Evolutionary conservation across 2,888 invertebrate species (phyloP).

Genomic region (Blastobasis adustella): DNA sequence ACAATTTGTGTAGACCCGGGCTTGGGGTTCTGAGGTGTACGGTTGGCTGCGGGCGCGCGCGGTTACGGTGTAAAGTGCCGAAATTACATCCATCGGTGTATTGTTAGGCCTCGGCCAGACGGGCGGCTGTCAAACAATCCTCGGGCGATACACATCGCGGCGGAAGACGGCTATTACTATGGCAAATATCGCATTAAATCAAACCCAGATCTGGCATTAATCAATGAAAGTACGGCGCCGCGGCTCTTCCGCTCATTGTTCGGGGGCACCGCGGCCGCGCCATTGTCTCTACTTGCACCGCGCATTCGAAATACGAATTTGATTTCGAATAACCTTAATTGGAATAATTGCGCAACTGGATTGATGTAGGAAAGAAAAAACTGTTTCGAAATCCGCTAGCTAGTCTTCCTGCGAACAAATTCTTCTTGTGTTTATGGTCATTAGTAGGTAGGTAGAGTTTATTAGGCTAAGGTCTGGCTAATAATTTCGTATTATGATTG

Average conservation of each 20-base stretch:
- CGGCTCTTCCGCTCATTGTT: constrained; percentile 59
- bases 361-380: too few species aligned
- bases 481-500: too few species aligned
- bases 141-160: constrained; percentile 28
- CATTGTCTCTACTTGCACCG: constrained; percentile 31
- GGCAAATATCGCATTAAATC: constrained; percentile 39
- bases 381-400: too few species aligned
- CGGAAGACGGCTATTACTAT: constrained; percentile 42
- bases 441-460: too few species aligned
- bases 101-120: constrained; percentile 23
- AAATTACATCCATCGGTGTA: constrained; percentile 30
- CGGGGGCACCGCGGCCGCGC: constrained; percentile 25
- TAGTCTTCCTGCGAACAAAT: too few species aligned
- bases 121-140: constrained; percentile 29
- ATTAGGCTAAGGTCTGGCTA: too few species aligned
- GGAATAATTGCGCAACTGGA: background rate
- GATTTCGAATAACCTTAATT: constrained; percentile 17
- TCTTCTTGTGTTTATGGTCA: too few species aligned
- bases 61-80: constrained; percentile 25
- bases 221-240: constrained; percentile 40
- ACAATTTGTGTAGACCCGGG: constrained; percentile 37
- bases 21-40: constrained; percentile 30
- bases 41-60: constrained; percentile 21
- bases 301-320: constrained; percentile 27
- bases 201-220: constrained; percentile 44